phyloP scores from a whole-genome alignment of 2,797 vertebrate genomes.

The Semaprochilodus insignis region DNA sequence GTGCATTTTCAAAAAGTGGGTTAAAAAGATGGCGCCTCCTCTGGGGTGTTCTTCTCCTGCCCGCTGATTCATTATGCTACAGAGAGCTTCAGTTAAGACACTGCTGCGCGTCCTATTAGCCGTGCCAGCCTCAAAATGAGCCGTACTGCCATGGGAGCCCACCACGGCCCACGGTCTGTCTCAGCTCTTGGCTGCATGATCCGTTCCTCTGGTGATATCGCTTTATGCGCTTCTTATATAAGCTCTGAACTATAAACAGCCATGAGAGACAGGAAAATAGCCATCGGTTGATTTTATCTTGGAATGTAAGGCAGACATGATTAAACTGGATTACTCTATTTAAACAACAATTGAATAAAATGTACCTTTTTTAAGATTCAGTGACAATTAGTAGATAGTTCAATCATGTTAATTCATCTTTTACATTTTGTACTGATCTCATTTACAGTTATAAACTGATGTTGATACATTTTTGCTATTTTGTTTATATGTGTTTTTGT shows the following conservation, averaged over 20 bases:
- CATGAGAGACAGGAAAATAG: neutral
- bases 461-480: no score
- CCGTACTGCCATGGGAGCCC: conserved; percentile 24
- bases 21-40: conserved; percentile 56
- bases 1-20: conserved; percentile 54
- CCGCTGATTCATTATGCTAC: conserved; percentile 57
- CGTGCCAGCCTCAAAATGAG: conserved; percentile 27
- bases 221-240: conserved; percentile 33
- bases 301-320: neutral
- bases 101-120: conserved; percentile 43
- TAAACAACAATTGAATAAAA: neutral
- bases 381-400: neutral
- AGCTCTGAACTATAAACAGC: neutral
- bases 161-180: conserved; percentile 6
- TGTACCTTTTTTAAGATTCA: neutral
- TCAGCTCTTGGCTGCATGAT: conserved; percentile 12
- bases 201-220: neutral
- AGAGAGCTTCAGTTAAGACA: conserved; percentile 50
- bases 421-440: no score
- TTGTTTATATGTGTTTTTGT: no score
- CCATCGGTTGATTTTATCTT: neutral
- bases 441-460: no score
- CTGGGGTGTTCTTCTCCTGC: conserved; percentile 38
- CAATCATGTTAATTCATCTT: no score
- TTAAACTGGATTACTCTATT: neutral